These are phyloP conservation scores for Miniopterus natalensis DNA, from an alignment of 2,113 vertebrate species.

Conservation along the genomic window DNA sequence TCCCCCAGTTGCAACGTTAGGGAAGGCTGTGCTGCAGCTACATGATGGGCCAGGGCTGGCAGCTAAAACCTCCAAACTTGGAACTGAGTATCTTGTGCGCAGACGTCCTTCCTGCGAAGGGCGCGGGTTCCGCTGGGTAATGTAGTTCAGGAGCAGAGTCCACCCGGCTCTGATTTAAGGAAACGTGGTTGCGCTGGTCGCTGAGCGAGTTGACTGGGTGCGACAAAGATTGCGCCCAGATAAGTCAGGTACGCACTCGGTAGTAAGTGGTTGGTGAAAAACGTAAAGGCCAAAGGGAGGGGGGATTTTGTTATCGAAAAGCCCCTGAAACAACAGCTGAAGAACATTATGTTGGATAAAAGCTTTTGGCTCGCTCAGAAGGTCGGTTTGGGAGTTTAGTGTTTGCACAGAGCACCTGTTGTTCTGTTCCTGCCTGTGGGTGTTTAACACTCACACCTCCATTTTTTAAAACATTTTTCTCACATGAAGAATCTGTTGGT, in stretches of 20 bases:
- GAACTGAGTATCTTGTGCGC: slow-evolving; percentile 92
- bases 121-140: slow-evolving; percentile 89
- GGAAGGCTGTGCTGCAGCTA: slow-evolving; percentile 93
- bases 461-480: slow-evolving; percentile 20
- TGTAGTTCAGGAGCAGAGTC: slow-evolving; percentile 87
- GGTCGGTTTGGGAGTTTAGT: not conserved
- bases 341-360: not conserved
- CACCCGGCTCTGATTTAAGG: slow-evolving; percentile 72
- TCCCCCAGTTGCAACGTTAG: slow-evolving; percentile 90
- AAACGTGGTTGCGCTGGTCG: slow-evolving; percentile 63
- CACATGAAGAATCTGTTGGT: not conserved
- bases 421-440: not conserved
- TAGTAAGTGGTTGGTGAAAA: not conserved
- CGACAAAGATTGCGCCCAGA: not conserved
- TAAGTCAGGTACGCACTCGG: not conserved
- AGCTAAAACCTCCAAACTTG: slow-evolving; percentile 96
- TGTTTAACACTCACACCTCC: not conserved
- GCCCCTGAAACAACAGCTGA: slow-evolving; percentile 16
- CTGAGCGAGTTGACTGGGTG: not conserved
- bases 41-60: slow-evolving; percentile 96
- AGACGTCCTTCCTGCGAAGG: slow-evolving; percentile 91
- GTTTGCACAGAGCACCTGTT: slow-evolving; percentile 56
- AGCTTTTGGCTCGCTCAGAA: not conserved
- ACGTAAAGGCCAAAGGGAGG: not conserved
- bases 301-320: slow-evolving; percentile 43